These are phyloP conservation scores for Chrysochloris asiatica DNA, from an alignment of 2,113 vertebrate species.

Conservation along the genomic window DNA sequence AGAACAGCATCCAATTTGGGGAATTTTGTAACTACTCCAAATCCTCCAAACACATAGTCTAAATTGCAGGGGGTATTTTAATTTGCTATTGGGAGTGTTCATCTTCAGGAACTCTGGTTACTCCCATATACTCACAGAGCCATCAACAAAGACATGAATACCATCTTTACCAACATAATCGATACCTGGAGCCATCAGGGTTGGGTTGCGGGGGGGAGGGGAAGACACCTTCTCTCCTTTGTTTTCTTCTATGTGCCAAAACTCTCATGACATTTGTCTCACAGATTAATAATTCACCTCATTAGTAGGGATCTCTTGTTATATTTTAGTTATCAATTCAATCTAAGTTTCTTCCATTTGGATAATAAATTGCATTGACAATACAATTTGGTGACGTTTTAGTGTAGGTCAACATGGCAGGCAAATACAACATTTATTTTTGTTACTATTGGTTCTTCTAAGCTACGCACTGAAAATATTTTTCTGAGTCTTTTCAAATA, in stretches of 20 bases:
- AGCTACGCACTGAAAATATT: background rate
- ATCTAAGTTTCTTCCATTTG: constrained; percentile 3
- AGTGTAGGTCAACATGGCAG: background rate
- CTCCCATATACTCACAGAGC: background rate
- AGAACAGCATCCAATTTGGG: constrained; percentile 5
- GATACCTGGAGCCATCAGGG: background rate
- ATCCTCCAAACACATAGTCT: background rate
- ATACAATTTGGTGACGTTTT: background rate
- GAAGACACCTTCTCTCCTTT: background rate
- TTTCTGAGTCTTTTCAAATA: constrained; percentile 30
- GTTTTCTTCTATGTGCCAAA: background rate
- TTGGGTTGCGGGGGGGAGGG: no score
- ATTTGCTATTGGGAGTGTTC: background rate
- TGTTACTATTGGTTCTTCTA: background rate
- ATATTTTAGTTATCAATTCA: constrained; percentile 13
- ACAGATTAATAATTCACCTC: background rate
- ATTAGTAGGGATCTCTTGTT: background rate
- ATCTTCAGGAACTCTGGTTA: constrained; percentile 4
- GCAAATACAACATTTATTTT: background rate
- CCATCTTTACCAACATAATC: background rate
- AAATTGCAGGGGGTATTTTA: constrained; percentile 33
- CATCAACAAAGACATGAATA: background rate
- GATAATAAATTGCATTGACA: background rate
- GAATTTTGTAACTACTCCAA: constrained; percentile 47
- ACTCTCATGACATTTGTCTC: background rate